phyloP scores from a whole-genome alignment of 2,888 invertebrate species.

The Cyaniris semiargus region DNA sequence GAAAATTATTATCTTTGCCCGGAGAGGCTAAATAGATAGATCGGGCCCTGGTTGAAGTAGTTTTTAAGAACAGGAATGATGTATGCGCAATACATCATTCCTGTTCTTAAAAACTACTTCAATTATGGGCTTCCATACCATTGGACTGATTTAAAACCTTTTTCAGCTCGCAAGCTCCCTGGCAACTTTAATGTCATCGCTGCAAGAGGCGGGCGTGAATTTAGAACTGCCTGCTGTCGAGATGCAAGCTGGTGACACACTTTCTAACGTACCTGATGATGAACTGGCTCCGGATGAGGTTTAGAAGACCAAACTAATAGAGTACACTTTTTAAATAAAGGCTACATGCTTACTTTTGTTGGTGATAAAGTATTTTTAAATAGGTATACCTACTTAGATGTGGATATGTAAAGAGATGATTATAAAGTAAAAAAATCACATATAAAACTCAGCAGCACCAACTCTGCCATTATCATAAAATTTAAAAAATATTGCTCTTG shows the following conservation, averaged over 20 bases:
- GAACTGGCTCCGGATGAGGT: conserved; percentile 64
- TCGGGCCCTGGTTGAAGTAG: too few species aligned
- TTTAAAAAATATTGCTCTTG: not conserved
- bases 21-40: too few species aligned
- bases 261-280: conserved; percentile 36
- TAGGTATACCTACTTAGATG: too few species aligned
- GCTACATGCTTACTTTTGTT: not conserved
- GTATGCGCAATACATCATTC: too few species aligned
- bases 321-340: not conserved
- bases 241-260: conserved; percentile 29
- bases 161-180: conserved; percentile 60
- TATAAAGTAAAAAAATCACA: not conserved
- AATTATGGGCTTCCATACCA: too few species aligned
- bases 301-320: conserved; percentile 41
- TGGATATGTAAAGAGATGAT: too few species aligned
- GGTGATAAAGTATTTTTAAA: too few species aligned
- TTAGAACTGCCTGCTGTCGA: conserved; percentile 42
- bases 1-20: too few species aligned
- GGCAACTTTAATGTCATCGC: conserved; percentile 51
- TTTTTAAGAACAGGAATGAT: too few species aligned
- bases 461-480: not conserved
- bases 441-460: not conserved
- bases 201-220: conserved; percentile 57
- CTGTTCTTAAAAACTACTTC: too few species aligned
- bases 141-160: not conserved